Percentiles rank a stretch among this genome's conserved stretches.
phyloP scores from a whole-genome alignment of 2,113 vertebrate genomes.

The Stigmatopora argus region DNA sequence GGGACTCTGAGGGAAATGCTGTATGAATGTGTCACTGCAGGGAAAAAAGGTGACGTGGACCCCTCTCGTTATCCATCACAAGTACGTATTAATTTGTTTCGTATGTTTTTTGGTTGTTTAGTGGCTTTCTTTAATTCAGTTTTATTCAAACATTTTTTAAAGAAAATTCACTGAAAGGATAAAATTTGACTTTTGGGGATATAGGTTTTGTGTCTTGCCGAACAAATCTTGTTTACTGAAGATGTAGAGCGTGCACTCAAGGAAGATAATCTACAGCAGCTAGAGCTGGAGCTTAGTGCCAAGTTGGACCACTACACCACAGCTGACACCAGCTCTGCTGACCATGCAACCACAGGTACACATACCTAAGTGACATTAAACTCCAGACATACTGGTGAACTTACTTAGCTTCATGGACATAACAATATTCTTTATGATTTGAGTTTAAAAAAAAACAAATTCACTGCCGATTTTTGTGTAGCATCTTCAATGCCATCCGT shows the following conservation, averaged over 20 bases:
- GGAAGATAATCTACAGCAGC: slow-evolving; percentile 77
- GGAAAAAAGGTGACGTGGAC: slow-evolving; percentile 78
- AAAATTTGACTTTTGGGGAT: slow-evolving; percentile 7
- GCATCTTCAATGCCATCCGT: neutral
- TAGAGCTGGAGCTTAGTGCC: slow-evolving; percentile 79
- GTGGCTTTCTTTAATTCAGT: neutral
- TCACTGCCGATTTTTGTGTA: neutral
- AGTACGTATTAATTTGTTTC: slow-evolving; percentile 60
- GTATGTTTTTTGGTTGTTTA: neutral
- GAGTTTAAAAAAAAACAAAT: neutral
- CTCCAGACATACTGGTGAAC: no score
- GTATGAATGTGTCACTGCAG: slow-evolving; percentile 79
- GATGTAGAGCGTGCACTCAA: slow-evolving; percentile 84
- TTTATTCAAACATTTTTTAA: neutral
- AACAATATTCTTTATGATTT: no score
- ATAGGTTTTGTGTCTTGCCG: slow-evolving; percentile 88
- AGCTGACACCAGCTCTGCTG: slow-evolving; percentile 72
- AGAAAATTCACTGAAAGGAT: neutral
- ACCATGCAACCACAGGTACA: slow-evolving; percentile 71
- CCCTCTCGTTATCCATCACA: slow-evolving; percentile 88
- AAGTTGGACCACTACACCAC: slow-evolving; percentile 91
- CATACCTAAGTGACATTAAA: no score
- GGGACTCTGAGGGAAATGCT: slow-evolving; percentile 84
- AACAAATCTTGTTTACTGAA: slow-evolving; percentile 95
- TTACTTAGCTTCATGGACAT: no score